Evolutionary conservation across 2,113 vertebrate genomes (phyloP).

Genomic region (Gallinago jamesoni): DNA sequence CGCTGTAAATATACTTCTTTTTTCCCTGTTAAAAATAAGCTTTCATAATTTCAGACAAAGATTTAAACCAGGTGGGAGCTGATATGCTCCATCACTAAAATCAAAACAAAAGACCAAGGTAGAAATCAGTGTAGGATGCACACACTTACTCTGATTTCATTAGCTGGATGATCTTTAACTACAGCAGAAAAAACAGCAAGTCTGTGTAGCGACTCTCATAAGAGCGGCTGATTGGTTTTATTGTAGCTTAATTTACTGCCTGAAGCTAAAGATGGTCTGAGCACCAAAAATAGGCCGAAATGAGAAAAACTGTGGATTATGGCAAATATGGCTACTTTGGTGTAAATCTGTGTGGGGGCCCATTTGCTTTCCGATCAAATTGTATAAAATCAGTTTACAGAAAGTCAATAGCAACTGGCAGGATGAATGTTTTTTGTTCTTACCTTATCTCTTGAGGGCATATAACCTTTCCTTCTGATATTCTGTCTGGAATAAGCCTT

Average conservation of each 20-base stretch:
- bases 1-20: background rate
- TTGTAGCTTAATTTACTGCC: background rate
- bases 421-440: background rate
- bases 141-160: background rate
- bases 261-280: background rate
- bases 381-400: background rate
- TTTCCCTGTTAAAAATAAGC: background rate
- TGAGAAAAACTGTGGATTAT: background rate
- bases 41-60: background rate
- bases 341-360: background rate
- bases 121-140: background rate
- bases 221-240: background rate
- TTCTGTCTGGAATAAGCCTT: background rate
- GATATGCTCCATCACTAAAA: background rate
- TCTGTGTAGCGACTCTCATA: background rate
- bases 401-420: background rate
- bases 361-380: background rate
- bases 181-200: background rate
- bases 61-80: background rate
- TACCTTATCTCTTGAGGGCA: background rate
- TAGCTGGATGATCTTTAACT: background rate
- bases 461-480: background rate
- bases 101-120: background rate
- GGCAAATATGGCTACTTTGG: background rate
- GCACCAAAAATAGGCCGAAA: background rate